Percentiles rank a stretch among this genome's conserved stretches.
Conservation (phyloP, 35 echinoderm and acorn worm species). For the Holothuria glaberrima region DNA sequence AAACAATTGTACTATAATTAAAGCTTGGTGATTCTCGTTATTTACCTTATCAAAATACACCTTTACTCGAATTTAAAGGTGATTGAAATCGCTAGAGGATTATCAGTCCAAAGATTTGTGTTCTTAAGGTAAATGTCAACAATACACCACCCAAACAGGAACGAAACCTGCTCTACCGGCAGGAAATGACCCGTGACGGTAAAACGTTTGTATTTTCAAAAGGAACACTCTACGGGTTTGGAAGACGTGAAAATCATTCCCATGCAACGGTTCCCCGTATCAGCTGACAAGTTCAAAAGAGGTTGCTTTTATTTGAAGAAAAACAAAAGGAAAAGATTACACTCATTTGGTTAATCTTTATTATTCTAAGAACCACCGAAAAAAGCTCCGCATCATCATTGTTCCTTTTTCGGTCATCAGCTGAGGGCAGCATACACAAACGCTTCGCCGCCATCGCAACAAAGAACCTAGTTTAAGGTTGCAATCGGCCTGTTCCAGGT, state of each 20-base stretch:
- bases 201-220: slow-evolving; percentile 40
- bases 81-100: slow-evolving; percentile 40
- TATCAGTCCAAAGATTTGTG: slow-evolving; percentile 56
- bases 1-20: slow-evolving; percentile 55
- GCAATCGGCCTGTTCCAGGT: too few relatives aligned
- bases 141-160: slow-evolving; percentile 55
- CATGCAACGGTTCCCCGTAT: slow-evolving; percentile 31
- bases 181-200: slow-evolving; percentile 56
- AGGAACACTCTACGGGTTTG: slow-evolving; percentile 7
- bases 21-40: slow-evolving; percentile 37
- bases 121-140: slow-evolving; percentile 64
- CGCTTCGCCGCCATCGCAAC: too few relatives aligned
- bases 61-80: slow-evolving; percentile 23
- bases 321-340: slow-evolving; percentile 43
- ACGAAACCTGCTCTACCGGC: slow-evolving; percentile 14
- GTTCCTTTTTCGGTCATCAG: too few relatives aligned
- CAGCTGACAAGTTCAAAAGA: slow-evolving; percentile 13
- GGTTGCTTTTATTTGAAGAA: slow-evolving; percentile 46
- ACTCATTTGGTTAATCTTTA: slow-evolving; percentile 29
- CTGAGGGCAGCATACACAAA: too few relatives aligned
- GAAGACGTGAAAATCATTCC: slow-evolving; percentile 8
- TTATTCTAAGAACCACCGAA: slow-evolving; percentile 10
- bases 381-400: too few relatives aligned
- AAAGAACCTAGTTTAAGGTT: too few relatives aligned
- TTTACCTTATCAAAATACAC: slow-evolving; percentile 60